Evolutionary conservation across 2,113 vertebrate genomes (phyloP).

Genomic region (Cavia porcellus): DNA sequence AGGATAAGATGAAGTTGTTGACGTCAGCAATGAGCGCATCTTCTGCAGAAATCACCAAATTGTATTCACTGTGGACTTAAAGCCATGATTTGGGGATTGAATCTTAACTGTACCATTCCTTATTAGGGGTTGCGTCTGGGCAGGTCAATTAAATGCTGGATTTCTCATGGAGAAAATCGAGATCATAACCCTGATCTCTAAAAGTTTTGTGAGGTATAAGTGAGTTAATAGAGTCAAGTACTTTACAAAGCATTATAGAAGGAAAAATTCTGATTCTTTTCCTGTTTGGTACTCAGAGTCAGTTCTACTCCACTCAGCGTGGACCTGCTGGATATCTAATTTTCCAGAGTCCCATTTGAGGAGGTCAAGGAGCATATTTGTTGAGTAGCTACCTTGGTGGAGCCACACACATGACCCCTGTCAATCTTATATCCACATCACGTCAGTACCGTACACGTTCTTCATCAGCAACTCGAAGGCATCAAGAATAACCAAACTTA

Average conservation of each 20-base stretch:
- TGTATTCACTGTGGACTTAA: not conserved
- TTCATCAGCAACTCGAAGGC: not conserved
- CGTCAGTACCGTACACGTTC: too few species aligned
- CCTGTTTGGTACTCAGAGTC: not conserved
- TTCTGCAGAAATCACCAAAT: not conserved
- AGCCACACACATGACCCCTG: too few species aligned
- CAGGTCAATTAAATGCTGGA: not conserved
- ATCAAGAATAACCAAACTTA: not conserved
- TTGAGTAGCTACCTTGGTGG: rapidly evolving
- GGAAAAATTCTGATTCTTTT: not conserved
- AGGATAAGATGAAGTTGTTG: not conserved
- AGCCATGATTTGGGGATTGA: not conserved
- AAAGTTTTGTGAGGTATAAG: not conserved
- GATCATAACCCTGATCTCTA: not conserved
- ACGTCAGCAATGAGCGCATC: rapidly evolving
- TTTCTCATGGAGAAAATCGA: not conserved
- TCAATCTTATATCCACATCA: too few species aligned
- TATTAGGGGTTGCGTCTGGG: not conserved
- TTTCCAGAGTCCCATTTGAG: not conserved
- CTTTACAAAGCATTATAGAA: not conserved
- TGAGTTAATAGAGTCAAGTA: not conserved
- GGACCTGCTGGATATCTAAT: not conserved
- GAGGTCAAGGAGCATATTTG: not conserved
- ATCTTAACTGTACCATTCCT: not conserved
- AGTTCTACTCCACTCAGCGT: too few species aligned